These are phyloP conservation scores for Cataglyphis hispanica DNA, from an alignment of 1,140 invertebrate genomes.

Conservation along the genomic window DNA sequence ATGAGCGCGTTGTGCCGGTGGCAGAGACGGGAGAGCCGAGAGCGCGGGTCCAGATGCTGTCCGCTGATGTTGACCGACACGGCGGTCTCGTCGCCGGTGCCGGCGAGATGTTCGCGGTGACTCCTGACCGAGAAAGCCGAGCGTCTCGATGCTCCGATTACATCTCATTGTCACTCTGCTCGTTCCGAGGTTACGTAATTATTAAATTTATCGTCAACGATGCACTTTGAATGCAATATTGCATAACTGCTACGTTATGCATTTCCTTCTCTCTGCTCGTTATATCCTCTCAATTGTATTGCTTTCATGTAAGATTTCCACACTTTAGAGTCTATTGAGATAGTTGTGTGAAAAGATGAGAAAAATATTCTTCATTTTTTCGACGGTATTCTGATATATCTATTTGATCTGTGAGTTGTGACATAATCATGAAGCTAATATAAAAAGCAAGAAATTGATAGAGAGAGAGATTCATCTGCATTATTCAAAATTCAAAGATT, in stretches of 20 bases:
- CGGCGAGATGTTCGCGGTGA: neutral
- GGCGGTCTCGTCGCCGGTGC: neutral
- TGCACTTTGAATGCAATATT: neutral
- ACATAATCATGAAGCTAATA: neutral
- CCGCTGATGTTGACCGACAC: slow-evolving; percentile 3
- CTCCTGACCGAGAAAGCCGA: neutral
- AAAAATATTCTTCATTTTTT: neutral
- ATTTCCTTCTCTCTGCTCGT: neutral
- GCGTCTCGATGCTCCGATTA: neutral
- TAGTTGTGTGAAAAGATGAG: too few species aligned
- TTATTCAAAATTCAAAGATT: neutral
- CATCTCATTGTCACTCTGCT: neutral
- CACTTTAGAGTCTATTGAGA: neutral
- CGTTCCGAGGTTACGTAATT: slow-evolving; percentile 6
- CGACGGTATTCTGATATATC: neutral
- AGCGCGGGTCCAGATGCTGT: slow-evolving; percentile 28
- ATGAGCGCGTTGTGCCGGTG: slow-evolving; percentile 67
- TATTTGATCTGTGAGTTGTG: neutral
- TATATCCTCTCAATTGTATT: neutral
- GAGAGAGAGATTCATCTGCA: neutral
- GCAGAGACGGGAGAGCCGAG: slow-evolving; percentile 31
- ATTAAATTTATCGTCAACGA: slow-evolving; percentile 8
- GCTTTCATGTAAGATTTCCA: neutral
- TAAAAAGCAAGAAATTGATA: neutral
- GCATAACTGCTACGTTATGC: neutral